phyloP scores from a whole-genome alignment of 2,113 vertebrate species.

The Bubo scandiacus region DNA sequence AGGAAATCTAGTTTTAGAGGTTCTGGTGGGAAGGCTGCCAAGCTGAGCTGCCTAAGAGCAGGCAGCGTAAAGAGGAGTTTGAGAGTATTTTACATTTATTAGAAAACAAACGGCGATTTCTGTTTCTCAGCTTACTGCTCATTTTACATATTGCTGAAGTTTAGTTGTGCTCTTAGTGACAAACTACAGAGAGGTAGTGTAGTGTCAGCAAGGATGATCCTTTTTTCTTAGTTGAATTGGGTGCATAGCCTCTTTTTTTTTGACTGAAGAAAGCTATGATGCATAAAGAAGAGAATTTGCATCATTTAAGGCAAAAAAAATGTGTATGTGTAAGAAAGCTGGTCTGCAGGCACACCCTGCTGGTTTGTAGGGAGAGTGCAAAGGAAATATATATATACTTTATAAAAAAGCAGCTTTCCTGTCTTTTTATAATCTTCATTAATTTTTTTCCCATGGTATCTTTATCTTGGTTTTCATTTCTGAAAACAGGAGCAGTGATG shows the following conservation, averaged over 20 bases:
- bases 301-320: not conserved
- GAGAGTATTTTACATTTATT: not conserved
- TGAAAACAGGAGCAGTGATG: not conserved
- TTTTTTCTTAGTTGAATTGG: not conserved
- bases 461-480: not conserved
- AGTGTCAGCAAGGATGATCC: not conserved
- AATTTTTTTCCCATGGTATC: not conserved
- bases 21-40: not conserved
- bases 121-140: not conserved
- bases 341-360: slow-evolving; percentile 66
- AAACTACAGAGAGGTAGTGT: not conserved
- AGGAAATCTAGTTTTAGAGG: not conserved
- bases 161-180: not conserved
- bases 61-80: not conserved
- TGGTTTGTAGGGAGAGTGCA: slow-evolving; percentile 66
- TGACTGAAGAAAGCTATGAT: not conserved
- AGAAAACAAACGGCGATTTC: not conserved
- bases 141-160: not conserved
- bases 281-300: not conserved
- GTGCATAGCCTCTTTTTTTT: not conserved
- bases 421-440: not conserved
- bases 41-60: not conserved
- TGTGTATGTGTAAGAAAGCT: not conserved
- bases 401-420: not conserved
- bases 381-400: not conserved